Percentiles rank a stretch among this genome's conserved stretches.
Evolutionary conservation across 1,140 invertebrate genomes (phyloP).

Genomic region (Caenorhabditis remanei): DNA sequence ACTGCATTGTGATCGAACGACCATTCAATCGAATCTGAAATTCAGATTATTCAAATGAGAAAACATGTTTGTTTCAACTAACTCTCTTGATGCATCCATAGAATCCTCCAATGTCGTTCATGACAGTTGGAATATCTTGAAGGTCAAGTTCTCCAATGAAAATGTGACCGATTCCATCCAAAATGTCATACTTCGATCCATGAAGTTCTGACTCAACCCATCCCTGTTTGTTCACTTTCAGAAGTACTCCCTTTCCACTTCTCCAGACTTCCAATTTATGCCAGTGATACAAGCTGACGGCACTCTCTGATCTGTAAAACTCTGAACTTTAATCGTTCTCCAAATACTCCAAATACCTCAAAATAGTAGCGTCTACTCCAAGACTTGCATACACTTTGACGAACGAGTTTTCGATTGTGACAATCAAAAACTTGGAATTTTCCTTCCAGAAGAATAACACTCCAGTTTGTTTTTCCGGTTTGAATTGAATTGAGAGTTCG

Average conservation of each 20-base stretch:
- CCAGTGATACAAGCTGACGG: constrained; percentile 53
- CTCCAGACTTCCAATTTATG: constrained; percentile 59
- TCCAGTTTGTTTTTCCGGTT: constrained; percentile 28
- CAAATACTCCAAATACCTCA: not conserved
- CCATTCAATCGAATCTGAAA: constrained; percentile 57
- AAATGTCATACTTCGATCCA: not conserved
- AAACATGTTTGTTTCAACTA: not conserved
- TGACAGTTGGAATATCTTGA: not conserved
- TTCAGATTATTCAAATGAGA: not conserved
- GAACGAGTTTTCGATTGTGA: constrained; percentile 31
- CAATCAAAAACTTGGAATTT: constrained; percentile 5
- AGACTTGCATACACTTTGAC: constrained; percentile 48
- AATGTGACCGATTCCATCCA: not conserved
- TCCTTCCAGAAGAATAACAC: constrained; percentile 55
- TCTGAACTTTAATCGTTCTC: not conserved
- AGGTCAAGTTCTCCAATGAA: constrained; percentile 37
- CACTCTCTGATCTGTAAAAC: constrained; percentile 53
- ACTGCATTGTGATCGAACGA: not conserved
- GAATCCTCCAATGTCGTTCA: constrained; percentile 45
- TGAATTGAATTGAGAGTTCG: constrained; percentile 53
- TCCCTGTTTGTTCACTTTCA: constrained; percentile 55
- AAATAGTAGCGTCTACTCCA: constrained; percentile 38
- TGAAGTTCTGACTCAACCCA: constrained; percentile 60
- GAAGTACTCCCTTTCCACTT: constrained; percentile 55
- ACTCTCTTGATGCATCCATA: constrained; percentile 49